These are phyloP conservation scores for Trichonephila clavata DNA, from an alignment of 1,140 invertebrate genomes.

Conservation along the genomic window DNA sequence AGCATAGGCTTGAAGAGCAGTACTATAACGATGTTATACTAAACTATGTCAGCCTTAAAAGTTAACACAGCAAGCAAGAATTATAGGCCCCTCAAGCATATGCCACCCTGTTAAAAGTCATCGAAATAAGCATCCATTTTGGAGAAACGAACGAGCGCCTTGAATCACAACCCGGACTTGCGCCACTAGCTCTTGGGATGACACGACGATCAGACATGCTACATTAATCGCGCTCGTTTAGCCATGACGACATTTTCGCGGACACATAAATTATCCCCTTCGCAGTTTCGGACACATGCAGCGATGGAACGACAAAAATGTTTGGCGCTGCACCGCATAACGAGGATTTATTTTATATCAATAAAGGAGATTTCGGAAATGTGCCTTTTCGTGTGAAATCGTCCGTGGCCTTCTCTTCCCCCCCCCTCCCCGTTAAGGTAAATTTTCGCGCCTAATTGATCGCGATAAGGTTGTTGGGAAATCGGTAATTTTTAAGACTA, in stretches of 20 bases:
- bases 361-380: not conserved
- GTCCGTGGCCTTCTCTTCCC: not conserved
- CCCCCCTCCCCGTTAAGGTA: not conserved
- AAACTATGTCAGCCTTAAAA: too few species aligned
- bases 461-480: not conserved
- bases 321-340: not conserved
- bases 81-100: too few species aligned
- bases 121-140: too few species aligned
- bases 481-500: not conserved
- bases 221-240: slow-evolving; percentile 52
- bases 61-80: too few species aligned
- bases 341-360: slow-evolving; percentile 19
- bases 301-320: not conserved
- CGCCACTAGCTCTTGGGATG: not conserved
- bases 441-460: not conserved
- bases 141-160: not conserved
- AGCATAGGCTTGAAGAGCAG: too few species aligned
- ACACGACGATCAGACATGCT: slow-evolving; percentile 8
- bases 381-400: not conserved
- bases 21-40: too few species aligned
- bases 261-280: slow-evolving; percentile 23
- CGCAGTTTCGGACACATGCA: not conserved
- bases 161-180: not conserved
- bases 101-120: too few species aligned
- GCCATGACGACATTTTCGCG: slow-evolving; percentile 49